These are phyloP conservation scores for Oeneis ivallda DNA, from an alignment of 2,888 invertebrate genomes.

Conservation along the genomic window DNA sequence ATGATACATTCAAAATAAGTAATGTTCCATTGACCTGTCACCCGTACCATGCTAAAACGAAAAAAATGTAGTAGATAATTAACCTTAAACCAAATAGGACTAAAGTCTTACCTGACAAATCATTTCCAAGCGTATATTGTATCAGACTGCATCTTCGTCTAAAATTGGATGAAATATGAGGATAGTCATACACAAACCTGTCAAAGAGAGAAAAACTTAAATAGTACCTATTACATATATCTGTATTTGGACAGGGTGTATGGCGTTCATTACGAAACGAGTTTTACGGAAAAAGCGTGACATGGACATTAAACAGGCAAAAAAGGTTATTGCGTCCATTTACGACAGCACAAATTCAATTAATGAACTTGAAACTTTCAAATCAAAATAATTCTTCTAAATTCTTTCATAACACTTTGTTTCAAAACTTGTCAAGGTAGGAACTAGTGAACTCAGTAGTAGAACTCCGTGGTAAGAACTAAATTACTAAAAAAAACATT, in stretches of 20 bases:
- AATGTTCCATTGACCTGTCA: too few species aligned
- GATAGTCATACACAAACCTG: constrained; percentile 2
- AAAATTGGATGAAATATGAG: not conserved
- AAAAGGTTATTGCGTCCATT: constrained; percentile 30
- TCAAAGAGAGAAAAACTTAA: not conserved
- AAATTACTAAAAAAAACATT: too few species aligned
- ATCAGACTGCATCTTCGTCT: constrained; percentile 2
- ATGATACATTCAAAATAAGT: too few species aligned
- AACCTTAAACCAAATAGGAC: not conserved
- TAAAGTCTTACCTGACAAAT: constrained; percentile 1
- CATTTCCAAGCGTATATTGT: constrained; percentile 1
- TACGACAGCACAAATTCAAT: constrained; percentile 18
- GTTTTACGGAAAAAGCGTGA: constrained; percentile 38
- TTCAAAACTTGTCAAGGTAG: constrained; percentile 6
- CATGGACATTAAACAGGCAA: constrained; percentile 23
- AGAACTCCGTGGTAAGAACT: too few species aligned
- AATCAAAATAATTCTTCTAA: constrained; percentile 13
- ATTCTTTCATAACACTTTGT: constrained; percentile 18
- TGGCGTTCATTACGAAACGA: constrained; percentile 32
- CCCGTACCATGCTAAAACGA: too few species aligned
- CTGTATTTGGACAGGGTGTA: constrained; percentile 31
- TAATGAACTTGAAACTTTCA: constrained; percentile 12
- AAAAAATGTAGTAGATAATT: not conserved
- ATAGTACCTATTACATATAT: too few species aligned
- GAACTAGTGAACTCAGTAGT: too few species aligned